Percentiles rank a stretch among this genome's conserved stretches.
Conservation (phyloP, 2,113 vertebrate genomes). For the Corvus hawaiiensis region DNA sequence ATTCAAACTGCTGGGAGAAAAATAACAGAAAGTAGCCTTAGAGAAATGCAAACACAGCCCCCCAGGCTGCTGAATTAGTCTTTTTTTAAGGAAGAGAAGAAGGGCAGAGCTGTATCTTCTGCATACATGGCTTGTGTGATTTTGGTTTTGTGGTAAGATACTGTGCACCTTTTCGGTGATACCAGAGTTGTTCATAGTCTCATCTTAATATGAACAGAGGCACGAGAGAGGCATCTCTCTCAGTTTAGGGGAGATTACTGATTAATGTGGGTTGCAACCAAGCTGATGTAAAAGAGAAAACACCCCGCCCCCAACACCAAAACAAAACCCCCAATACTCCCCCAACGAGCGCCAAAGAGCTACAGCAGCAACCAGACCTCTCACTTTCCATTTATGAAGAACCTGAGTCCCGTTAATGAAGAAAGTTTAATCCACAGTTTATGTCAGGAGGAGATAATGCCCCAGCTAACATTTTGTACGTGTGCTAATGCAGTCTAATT, state of each 20-base stretch:
- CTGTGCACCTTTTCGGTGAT: neutral
- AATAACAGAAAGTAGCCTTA: neutral
- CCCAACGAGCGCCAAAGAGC: neutral
- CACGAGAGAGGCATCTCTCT: neutral
- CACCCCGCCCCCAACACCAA: rapidly evolving
- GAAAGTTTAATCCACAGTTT: neutral
- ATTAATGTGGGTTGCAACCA: neutral
- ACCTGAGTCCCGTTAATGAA: neutral
- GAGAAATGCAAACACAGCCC: neutral
- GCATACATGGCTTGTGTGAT: neutral
- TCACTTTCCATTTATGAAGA: neutral
- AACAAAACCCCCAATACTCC: neutral
- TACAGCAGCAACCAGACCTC: neutral
- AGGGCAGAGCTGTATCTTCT: neutral
- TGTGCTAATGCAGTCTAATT: neutral
- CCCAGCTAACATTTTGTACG: neutral
- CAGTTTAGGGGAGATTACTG: neutral
- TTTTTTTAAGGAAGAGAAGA: neutral
- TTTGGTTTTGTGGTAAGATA: neutral
- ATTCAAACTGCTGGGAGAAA: neutral
- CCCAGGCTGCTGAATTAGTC: neutral
- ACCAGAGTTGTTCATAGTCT: neutral
- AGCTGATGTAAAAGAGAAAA: neutral
- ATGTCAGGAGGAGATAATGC: neutral
- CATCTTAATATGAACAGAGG: rapidly evolving